A percentile compares a stretch with the other conserved stretches of the same genome.
Evolutionary conservation across 2,113 vertebrate genomes (phyloP).

Genomic region (Turdus rufiventris): DNA sequence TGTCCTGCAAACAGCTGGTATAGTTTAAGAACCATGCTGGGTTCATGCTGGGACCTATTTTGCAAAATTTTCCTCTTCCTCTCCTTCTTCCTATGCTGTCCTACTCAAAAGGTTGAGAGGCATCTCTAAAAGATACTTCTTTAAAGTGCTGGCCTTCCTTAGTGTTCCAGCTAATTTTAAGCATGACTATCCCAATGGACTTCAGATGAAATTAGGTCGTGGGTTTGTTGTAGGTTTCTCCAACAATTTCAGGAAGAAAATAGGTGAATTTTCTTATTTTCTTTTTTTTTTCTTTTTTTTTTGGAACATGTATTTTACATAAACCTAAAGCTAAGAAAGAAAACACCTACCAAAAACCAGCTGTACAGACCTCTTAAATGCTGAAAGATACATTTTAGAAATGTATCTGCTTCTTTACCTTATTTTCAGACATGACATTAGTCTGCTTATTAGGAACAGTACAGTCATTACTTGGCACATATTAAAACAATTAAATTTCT

Average conservation of each 20-base stretch:
- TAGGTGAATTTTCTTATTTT: not conserved
- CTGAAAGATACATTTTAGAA: not conserved
- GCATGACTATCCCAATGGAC: not conserved
- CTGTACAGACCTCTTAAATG: not conserved
- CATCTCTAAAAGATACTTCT: not conserved
- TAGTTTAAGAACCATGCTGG: constrained; percentile 4
- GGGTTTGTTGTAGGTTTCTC: not conserved
- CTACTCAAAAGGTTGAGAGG: not conserved
- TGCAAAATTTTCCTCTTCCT: constrained; percentile 43
- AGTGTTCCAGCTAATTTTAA: constrained; percentile 1
- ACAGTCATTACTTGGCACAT: not conserved
- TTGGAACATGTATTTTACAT: not conserved
- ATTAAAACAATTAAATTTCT: not conserved
- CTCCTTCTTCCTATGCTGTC: not conserved
- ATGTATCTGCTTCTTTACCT: not conserved
- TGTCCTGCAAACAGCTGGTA: constrained; percentile 40
- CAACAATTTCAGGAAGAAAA: not conserved
- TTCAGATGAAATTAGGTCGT: not conserved
- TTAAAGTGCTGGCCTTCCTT: not conserved
- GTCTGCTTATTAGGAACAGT: not conserved
- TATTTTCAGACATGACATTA: not conserved
- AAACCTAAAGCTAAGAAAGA: not conserved
- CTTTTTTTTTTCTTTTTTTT: not conserved
- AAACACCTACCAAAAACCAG: not conserved
- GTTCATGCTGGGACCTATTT: constrained; percentile 34